Evolutionary conservation across 2,888 invertebrate genomes (phyloP), one percentile per base, ranked within the genome.

Genomic region (Caenorhabditis sp.): DNA sequence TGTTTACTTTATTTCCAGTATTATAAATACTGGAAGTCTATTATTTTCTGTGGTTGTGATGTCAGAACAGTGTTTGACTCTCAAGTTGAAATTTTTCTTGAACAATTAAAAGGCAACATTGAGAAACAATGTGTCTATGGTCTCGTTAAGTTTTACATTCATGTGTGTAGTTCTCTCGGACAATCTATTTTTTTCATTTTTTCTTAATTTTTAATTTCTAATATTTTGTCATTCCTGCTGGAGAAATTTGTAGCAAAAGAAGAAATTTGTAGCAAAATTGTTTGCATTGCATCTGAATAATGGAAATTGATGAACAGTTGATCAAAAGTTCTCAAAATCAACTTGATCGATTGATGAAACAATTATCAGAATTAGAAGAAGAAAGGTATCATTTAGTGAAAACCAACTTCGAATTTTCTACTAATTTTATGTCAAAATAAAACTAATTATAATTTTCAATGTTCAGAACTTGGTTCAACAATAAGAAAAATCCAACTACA

Each of bases 301-400:
- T 69, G 66, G 43, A 51, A n/a, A 53, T 87, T 92, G 37, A 90
- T 90, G 79, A 89, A 91, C 12, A 51, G 4, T 60, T 72, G 2
- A 72, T 72, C 3, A 67, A 31, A 77, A 92, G 92, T 88, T 87
- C 93, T 43, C 91, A 92, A 86, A 91, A 91, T 81, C 92, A 93
- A 84, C 86, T 93, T 58, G 92, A 92, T 76, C 89, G 93, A 70
- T 88, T 93, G 57, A 90, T 93, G 54, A 91, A 92, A 82, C 92
- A 93, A 86, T 87, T 93, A 57, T 89, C 91, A 58, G 93, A 93
- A 88, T 89, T 93, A 70, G 93, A 93, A 86, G 91, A 91, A 83
- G 91, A 91, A 90, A 91, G 90, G 92, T 92, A 50, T n/a, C n/a
- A n/a, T n/a, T n/a, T n/a, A n/a, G n/a, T n/a, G n/a, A n/a, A n/a